Evolutionary conservation across 2,888 invertebrate genomes (phyloP).

Genomic region (Ischnus inquisitorius): DNA sequence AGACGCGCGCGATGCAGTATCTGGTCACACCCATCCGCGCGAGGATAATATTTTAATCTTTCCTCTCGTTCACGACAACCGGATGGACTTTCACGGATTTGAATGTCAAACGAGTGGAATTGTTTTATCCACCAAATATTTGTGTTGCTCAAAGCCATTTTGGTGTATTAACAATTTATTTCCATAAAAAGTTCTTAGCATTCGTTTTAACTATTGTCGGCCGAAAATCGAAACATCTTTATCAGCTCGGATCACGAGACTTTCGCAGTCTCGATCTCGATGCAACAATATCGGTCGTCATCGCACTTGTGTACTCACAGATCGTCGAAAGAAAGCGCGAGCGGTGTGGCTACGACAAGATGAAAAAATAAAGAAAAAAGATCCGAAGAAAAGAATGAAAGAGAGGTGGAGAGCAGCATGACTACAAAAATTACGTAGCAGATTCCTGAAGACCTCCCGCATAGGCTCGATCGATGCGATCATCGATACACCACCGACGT

Average conservation of each 20-base stretch:
- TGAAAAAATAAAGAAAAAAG: constrained; percentile 44
- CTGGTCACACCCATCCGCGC: constrained; percentile 57
- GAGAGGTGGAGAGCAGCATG: constrained; percentile 69
- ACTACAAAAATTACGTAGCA: constrained; percentile 83
- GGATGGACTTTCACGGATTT: constrained; percentile 65
- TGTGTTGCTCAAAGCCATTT: not conserved
- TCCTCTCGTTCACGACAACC: constrained; percentile 40
- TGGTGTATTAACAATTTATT: not conserved
- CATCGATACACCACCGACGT: constrained; percentile 64
- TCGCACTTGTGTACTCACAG: not conserved
- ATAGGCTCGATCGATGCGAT: constrained; percentile 68
- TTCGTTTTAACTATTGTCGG: too few relatives aligned
- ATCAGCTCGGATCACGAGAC: not conserved
- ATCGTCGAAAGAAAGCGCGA: constrained; percentile 32
- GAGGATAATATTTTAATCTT: constrained; percentile 55
- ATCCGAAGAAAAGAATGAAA: constrained; percentile 45
- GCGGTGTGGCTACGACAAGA: constrained; percentile 7
- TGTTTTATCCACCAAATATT: constrained; percentile 9
- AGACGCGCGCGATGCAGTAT: constrained; percentile 6
- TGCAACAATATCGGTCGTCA: constrained; percentile 8
- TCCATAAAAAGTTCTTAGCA: not conserved
- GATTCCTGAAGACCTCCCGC: constrained; percentile 84
- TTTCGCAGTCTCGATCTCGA: not conserved
- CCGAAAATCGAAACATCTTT: not conserved
- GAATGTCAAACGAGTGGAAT: constrained; percentile 44